Evolutionary conservation across 2,113 vertebrate genomes (phyloP), one percentile per base, ranked within the genome.

Genomic region (Speoplatyrhinus poulsoni): DNA sequence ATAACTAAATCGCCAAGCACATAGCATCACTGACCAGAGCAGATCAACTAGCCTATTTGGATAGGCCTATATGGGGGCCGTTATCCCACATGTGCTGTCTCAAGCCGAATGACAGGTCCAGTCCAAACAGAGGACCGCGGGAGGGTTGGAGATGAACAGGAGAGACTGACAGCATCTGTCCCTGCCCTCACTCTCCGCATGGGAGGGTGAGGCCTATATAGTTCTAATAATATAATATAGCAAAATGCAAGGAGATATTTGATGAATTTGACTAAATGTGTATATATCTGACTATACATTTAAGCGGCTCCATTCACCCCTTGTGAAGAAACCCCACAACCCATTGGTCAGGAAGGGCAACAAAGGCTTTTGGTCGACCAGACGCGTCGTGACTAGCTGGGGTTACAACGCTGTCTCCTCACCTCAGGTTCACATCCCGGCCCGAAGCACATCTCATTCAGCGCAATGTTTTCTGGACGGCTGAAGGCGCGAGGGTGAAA

Each of bases 401-500:
- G 61, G 61, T 50, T 60, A 64, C 73, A 0, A 10, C 17, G 63
- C 75, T 62, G 79, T 81, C 82, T 74, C 66, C 72, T 72, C 77
- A 9, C 69, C 65, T 77, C 76, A 82, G 59, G 46, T 50, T 84
- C 78, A 75, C 19, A 0, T 15, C n/a, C 13, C 41, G 50, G 60
- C 70, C 67, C 1, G 46, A 62, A 53, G 75, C 78, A n/a, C 46
- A 62, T 36, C 62, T 69, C 76, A 26, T 19, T 77, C 69, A 60
- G 70, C 54, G 57, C 58, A 72, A 72, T 67, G 71, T 70, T 72
- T 79, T 81, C 71, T 46, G 54, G 79, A 70, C 74, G 54, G 75
- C 73, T 56, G 78, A 70, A 59, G 69, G 73, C 9, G 72, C 12
- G 58, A 65, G 73, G 67, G 47, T 26, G 33, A 64, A 6, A 8